Base-by-base conservation (phyloP, 2,888 invertebrate species). In the Nomada goodeniana region DNA sequence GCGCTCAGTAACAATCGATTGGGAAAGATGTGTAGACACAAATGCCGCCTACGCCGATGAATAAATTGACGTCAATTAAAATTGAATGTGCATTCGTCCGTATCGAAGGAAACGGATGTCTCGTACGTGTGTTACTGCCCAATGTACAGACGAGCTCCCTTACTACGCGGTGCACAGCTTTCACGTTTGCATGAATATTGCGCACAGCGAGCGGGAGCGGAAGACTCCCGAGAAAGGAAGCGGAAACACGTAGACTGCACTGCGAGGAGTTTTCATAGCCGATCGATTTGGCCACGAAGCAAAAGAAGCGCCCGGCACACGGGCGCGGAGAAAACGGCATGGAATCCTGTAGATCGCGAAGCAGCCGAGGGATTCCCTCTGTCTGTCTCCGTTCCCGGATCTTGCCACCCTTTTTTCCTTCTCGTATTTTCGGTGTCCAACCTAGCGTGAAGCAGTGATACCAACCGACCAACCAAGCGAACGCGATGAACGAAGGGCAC, bases 361-460 rank as follows among this genome's bases (percentile, higher is more conserved):
- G 76, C 77, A 83, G 73, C 73, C 23, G 76, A 72, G 76, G 70
- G 80, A 76, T 85, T 80, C 79, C 67, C 82, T 83, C 71, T 83
- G 77, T 84, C 79, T 80, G 60, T 71, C 71, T 70, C 68, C 77
- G 57, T 68, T 67, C 64, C 70, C 76, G 59, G 60, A 26, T 76
- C 50, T 57, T n/a, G 15, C 71, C 81, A 59, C 26, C 69, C 36
- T 72, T 68, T 84, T 84, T 73, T 53, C 71, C 79, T 82, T 82
- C 88, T 87, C 90, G 88, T 91, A 91, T 91, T 90, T 91, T 89
- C 88, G 86, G 88, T 89, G 87, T 75, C 76, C 90, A 87, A 77
- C 87, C 88, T 91, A 90, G 84, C 90, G 91, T 91, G 87, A 92
- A 92, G 88, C 87, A 88, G 90, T 89, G 92, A 92, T 92, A 92